A percentile compares a stretch with the other conserved stretches of the same genome.
Conservation (phyloP, 1,140 invertebrate genomes). For the Drosophila pandora region DNA sequence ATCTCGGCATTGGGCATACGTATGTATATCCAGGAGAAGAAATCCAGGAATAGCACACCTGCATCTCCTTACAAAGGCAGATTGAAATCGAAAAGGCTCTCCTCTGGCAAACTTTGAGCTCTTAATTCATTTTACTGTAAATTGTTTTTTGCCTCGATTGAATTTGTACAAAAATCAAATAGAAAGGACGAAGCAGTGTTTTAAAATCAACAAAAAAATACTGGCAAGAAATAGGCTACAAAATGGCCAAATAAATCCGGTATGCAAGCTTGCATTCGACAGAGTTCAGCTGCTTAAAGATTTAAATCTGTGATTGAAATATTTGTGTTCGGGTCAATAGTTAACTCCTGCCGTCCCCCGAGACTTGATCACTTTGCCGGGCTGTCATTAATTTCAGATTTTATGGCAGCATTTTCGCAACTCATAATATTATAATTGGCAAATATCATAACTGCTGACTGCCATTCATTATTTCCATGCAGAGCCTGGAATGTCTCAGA, state of each 20-base stretch:
- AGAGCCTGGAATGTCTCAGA: conserved; percentile 24
- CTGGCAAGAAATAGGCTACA: neutral
- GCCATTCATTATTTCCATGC: conserved; percentile 27
- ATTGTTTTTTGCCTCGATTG: conserved; percentile 59
- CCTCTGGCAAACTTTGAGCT: conserved; percentile 38
- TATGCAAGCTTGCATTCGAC: neutral
- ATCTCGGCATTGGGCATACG: conserved; percentile 10
- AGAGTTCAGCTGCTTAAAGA: neutral
- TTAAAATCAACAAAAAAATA: neutral
- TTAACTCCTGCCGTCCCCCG: neutral
- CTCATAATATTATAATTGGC: conserved; percentile 34
- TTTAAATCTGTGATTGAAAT: neutral
- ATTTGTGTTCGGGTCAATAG: neutral
- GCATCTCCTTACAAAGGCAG: conserved; percentile 57
- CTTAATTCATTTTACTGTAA: conserved; percentile 69
- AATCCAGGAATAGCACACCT: conserved; percentile 53
- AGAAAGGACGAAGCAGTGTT: conserved; percentile 5
- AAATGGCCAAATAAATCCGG: neutral
- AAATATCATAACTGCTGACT: conserved; percentile 10
- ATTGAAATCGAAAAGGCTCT: conserved; percentile 65
- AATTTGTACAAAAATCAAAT: conserved; percentile 22
- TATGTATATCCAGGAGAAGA: conserved; percentile 20
- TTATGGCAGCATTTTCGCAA: conserved; percentile 11
- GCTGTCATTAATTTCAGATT: neutral
- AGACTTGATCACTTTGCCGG: neutral